Evolutionary conservation across 2,888 invertebrate genomes (phyloP), one percentile per base, ranked within the genome.

Genomic region (Drosophila anceps): DNA sequence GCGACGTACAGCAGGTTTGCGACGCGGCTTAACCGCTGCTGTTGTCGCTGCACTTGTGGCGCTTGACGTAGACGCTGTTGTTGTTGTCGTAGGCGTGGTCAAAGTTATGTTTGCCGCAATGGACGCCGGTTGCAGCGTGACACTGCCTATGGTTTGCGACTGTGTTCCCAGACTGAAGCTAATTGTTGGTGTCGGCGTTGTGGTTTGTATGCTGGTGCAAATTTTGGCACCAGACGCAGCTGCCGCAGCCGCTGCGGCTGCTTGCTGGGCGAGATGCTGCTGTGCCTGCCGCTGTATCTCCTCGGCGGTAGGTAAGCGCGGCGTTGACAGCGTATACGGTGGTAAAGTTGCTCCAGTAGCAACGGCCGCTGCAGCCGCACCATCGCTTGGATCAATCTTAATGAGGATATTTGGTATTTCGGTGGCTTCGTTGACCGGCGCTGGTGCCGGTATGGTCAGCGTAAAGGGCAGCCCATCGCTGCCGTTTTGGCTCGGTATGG

Each of bases 291-390:
- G 84, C 63, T 92, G 93, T 43, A 92, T 91, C 64, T 93, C 93
- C 71, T 92, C 92, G 27, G 92, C 91, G 24, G 92, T 92, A 31
- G 92, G 92, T 61, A 93, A 73, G n/a, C 93, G 91, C n/a, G 93
- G 93, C 75, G 93, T 92, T 12, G 93, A 92, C 62, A 93, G 92
- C 35, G 93, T 92, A 79, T 92, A 93, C 41, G 93, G 93, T 76
- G 92, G 92, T 57, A 91, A 70, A n/a, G 88, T 67, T 48, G 73
- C 63, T 63, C 76, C 71, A 51, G 70, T 67, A 41, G 84, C 59
- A 55, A 51, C 81, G 27, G 71, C 69, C 29, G 79, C 55, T 29
- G 79, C 61, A 29, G 82, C 60, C 15, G 76, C 66, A 27, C 82
- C 80, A 59, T 91, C 92, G 73, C 88, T 91, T 69, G 92, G 92